Conservation (phyloP, 2,113 vertebrate species). For the Pandion haliaetus region DNA sequence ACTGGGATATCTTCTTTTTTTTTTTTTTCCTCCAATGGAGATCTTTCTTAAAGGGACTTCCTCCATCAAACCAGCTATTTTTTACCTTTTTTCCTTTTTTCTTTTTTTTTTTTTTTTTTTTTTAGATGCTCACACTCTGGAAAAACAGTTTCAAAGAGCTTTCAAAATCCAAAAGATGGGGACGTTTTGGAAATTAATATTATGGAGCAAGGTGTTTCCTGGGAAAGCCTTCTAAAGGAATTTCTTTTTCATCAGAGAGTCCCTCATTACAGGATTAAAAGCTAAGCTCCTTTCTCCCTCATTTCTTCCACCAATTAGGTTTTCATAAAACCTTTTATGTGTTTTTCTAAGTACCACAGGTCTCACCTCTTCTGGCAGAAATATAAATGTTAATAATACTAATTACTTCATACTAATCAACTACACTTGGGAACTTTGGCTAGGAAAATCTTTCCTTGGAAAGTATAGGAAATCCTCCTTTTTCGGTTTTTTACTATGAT, state of each 20-base stretch:
- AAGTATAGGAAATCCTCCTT: neutral
- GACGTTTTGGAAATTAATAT: neutral
- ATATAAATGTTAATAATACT: neutral
- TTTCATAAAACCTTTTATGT: constrained; percentile 8
- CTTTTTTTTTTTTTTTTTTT: no score
- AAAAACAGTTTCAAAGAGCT: neutral
- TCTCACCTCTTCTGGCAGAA: constrained; percentile 7
- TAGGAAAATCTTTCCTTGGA: neutral
- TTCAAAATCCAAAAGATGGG: neutral
- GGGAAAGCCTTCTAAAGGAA: constrained; percentile 29
- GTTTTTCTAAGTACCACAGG: neutral
- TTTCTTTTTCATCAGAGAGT: constrained; percentile 34
- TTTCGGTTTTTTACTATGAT: neutral
- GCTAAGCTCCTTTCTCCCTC: constrained; percentile 32
- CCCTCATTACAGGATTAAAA: constrained; percentile 53
- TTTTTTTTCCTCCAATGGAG: neutral
- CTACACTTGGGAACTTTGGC: neutral
- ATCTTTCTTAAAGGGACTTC: neutral
- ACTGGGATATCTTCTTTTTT: neutral
- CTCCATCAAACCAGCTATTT: neutral
- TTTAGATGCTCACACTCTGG: neutral
- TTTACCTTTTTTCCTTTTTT: neutral
- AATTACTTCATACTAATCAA: neutral
- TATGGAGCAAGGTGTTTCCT: neutral
- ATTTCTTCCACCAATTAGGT: constrained; percentile 29